Evolutionary conservation across 2,888 invertebrate genomes (phyloP).

Genomic region (Eurois occulta): DNA sequence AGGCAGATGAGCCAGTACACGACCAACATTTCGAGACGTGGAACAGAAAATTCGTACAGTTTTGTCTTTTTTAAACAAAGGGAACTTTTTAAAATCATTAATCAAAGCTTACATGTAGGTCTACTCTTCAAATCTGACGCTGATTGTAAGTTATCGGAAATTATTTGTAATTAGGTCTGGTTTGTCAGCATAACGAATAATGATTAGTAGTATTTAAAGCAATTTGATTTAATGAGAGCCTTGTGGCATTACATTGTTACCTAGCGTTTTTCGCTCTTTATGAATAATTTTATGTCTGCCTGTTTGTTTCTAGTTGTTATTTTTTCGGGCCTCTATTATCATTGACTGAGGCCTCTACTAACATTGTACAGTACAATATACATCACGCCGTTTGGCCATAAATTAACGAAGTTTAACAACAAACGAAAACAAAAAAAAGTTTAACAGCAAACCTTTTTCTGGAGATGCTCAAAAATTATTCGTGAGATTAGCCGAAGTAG

Average conservation of each 20-base stretch:
- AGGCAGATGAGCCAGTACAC: slow-evolving; percentile 25
- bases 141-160: slow-evolving; percentile 30
- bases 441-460: too few species aligned
- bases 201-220: slow-evolving; percentile 8
- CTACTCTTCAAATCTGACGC: slow-evolving; percentile 27
- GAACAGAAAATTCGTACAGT: not conserved
- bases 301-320: not conserved
- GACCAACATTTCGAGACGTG: slow-evolving; percentile 40
- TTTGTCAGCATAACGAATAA: slow-evolving; percentile 8
- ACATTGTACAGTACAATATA: not conserved
- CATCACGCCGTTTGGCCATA: not conserved
- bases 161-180: slow-evolving; percentile 29
- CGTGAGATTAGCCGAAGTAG: not conserved
- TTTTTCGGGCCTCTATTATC: not conserved
- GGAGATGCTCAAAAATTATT: not conserved
- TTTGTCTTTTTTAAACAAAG: not conserved
- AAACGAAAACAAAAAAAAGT: too few species aligned
- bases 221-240: not conserved
- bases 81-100: slow-evolving; percentile 11
- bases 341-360: not conserved
- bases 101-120: slow-evolving; percentile 16
- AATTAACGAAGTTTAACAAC: not conserved
- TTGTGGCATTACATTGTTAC: not conserved
- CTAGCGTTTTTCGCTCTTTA: not conserved
- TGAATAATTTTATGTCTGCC: not conserved